A percentile compares a stretch with the other conserved stretches of the same genome.
These are phyloP conservation scores for Heterotis niloticus DNA, from an alignment of 2,113 vertebrate species.

Conservation along the genomic window DNA sequence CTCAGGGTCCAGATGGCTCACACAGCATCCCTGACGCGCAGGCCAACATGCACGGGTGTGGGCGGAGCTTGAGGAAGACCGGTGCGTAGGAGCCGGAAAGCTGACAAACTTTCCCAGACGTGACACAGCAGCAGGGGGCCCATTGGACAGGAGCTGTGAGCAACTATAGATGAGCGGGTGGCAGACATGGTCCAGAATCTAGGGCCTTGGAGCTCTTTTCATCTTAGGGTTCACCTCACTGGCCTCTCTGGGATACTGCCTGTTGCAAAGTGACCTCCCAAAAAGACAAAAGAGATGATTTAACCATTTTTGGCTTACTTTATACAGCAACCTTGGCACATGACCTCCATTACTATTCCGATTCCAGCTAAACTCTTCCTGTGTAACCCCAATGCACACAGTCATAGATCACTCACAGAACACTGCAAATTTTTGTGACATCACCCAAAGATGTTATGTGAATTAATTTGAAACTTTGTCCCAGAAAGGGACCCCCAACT, in stretches of 20 bases:
- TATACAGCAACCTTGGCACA: not conserved
- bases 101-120: not conserved
- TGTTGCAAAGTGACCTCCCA: not conserved
- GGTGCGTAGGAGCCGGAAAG: not conserved
- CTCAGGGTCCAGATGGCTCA: too few relatives aligned
- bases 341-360: not conserved
- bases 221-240: too few relatives aligned
- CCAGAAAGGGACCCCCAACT: too few relatives aligned
- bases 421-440: not conserved
- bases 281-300: not conserved
- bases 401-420: not conserved
- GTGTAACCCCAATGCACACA: not conserved
- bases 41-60: not conserved
- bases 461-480: not conserved
- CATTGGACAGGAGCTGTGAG: too few relatives aligned
- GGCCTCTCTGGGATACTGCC: not conserved
- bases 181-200: too few relatives aligned
- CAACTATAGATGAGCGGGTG: too few relatives aligned
- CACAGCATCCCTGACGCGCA: too few relatives aligned
- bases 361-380: not conserved
- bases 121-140: not conserved
- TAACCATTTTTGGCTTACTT: not conserved
- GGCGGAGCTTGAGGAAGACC: not conserved
- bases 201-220: too few relatives aligned
- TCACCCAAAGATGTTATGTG: not conserved